These are phyloP conservation scores for Cataglyphis rosenhaueri DNA, from an alignment of 2,888 invertebrate genomes.

Conservation along the genomic window DNA sequence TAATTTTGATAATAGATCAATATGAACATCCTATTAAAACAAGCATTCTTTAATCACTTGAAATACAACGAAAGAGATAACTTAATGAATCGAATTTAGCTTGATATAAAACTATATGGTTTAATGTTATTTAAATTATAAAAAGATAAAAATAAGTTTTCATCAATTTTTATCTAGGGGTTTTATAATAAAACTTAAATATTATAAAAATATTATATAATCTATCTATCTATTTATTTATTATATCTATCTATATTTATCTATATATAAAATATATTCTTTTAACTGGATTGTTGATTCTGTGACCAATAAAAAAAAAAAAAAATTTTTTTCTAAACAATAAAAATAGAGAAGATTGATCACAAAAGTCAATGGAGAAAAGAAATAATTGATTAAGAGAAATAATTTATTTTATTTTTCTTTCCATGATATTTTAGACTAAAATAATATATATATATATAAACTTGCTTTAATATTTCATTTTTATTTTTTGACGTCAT, in stretches of 20 bases:
- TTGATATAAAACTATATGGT: background rate
- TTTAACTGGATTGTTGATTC: background rate
- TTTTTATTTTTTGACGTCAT: background rate
- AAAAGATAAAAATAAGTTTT: background rate
- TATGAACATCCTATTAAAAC: background rate
- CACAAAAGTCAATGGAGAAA: background rate
- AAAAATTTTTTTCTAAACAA: background rate
- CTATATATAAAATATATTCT: background rate
- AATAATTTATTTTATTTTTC: background rate
- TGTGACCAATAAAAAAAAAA: background rate
- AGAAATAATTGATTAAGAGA: too few relatives aligned
- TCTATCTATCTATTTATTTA: background rate
- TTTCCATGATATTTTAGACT: background rate
- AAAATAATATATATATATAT: background rate
- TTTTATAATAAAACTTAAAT: background rate
- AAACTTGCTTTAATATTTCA: background rate
- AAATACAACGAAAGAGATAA: background rate
- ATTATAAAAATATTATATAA: background rate
- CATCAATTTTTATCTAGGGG: background rate
- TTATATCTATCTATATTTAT: too few relatives aligned
- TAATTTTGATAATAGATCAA: constrained; percentile 5
- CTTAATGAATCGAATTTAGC: background rate
- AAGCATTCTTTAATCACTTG: background rate
- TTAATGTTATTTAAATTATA: background rate
- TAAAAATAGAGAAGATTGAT: background rate